phyloP scores from a whole-genome alignment of 1,140 invertebrate genomes.

The Amyelois transitella region DNA sequence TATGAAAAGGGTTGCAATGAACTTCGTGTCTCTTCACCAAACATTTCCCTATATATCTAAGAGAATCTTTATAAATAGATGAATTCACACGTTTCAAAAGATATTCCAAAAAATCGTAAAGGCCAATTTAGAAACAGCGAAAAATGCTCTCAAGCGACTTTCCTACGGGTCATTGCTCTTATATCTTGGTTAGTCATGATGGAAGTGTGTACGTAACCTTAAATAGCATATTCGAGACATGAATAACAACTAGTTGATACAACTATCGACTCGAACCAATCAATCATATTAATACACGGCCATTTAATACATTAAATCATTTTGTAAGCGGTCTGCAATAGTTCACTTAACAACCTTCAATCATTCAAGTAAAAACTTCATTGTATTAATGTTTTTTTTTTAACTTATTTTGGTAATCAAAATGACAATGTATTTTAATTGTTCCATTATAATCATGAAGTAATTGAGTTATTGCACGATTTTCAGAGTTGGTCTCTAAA shows the following conservation, averaged over 20 bases:
- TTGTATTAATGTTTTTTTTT: neutral
- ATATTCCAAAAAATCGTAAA: neutral
- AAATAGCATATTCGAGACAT: constrained; percentile 13
- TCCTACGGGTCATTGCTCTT: constrained; percentile 26
- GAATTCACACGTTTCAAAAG: neutral
- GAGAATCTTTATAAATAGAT: too few relatives aligned
- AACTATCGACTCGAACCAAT: neutral
- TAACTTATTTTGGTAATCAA: too few relatives aligned
- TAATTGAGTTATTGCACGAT: too few relatives aligned
- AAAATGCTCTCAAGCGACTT: constrained; percentile 10
- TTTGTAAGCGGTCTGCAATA: neutral
- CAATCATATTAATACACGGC: neutral
- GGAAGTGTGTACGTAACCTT: constrained; percentile 15
- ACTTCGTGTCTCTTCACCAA: too few relatives aligned
- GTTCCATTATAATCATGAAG: too few relatives aligned
- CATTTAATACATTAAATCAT: constrained; percentile 2
- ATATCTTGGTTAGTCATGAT: constrained; percentile 21
- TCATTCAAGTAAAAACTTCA: neutral
- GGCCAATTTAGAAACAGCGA: neutral
- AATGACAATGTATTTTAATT: too few relatives aligned
- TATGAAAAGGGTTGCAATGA: too few relatives aligned
- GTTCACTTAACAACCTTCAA: neutral
- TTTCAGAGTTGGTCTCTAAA: too few relatives aligned
- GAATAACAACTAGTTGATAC: constrained; percentile 17
- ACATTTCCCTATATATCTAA: too few relatives aligned